phyloP scores from a whole-genome alignment of 23 tunicate genomes.

The Halocynthia roretzi region DNA sequence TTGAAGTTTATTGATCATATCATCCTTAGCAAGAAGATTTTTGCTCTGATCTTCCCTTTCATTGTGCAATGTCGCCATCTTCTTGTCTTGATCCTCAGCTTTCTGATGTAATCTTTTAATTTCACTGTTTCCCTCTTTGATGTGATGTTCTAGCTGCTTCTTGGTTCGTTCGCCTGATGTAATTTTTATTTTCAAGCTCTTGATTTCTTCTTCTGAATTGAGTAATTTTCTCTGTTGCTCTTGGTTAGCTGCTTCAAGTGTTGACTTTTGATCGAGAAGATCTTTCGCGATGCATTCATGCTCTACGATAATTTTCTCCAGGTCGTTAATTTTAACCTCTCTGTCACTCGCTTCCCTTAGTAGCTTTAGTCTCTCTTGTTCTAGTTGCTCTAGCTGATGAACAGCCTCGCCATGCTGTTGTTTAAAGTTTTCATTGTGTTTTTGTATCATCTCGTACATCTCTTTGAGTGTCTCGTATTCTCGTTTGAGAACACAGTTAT shows the following conservation, averaged over 20 bases:
- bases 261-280: conserved; percentile 43
- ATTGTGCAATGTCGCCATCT: background rate
- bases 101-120: conserved; percentile 37
- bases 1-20: background rate
- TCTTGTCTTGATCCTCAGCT: conserved; percentile 18
- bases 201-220: conserved; percentile 53
- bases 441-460: conserved; percentile 75
- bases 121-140: conserved; percentile 38
- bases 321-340: conserved; percentile 51
- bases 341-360: conserved; percentile 45
- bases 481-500: conserved; percentile 35
- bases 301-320: conserved; percentile 53
- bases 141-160: conserved; percentile 45
- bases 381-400: conserved; percentile 42
- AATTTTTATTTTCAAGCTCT: conserved; percentile 44
- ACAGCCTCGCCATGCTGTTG: conserved; percentile 38
- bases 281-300: conserved; percentile 35
- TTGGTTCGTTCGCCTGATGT: conserved; percentile 31
- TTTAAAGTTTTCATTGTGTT: conserved; percentile 73
- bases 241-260: conserved; percentile 26
- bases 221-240: conserved; percentile 10
- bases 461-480: conserved; percentile 66
- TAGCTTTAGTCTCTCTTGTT: conserved; percentile 48
- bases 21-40: background rate
- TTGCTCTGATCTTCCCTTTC: conserved; percentile 3